phyloP scores from a whole-genome alignment of 2,113 vertebrate genomes.

The Bungarus multicinctus region DNA sequence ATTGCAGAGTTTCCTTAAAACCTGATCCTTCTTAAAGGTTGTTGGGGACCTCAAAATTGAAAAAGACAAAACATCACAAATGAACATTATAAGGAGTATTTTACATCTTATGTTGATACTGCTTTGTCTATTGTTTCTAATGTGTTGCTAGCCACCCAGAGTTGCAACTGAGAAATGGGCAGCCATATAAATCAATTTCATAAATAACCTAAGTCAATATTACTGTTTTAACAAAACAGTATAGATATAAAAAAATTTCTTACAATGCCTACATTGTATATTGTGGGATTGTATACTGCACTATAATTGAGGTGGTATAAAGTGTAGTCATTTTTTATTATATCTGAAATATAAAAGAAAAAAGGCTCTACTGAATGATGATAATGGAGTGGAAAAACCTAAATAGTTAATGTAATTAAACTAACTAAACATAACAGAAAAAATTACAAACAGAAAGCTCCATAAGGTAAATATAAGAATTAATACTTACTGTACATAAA shows the following conservation, averaged over 20 bases:
- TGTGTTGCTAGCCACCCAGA: not conserved
- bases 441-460: not conserved
- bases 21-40: not conserved
- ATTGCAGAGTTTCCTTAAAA: not conserved
- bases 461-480: not conserved
- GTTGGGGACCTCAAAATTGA: not conserved
- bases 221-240: not conserved
- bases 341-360: not conserved
- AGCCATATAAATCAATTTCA: not conserved
- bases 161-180: not conserved
- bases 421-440: not conserved
- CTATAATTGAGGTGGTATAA: not conserved
- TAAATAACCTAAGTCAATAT: not conserved
- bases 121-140: not conserved
- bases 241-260: not conserved
- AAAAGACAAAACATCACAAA: not conserved
- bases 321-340: not conserved
- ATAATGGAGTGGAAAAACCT: not conserved
- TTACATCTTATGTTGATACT: not conserved
- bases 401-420: not conserved
- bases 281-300: not conserved
- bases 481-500: not conserved
- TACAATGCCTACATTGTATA: not conserved
- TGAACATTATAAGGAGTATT: not conserved
- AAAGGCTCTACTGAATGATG: not conserved